Conservation (phyloP, 2,888 invertebrate species). For the Eupeodes luniger region DNA sequence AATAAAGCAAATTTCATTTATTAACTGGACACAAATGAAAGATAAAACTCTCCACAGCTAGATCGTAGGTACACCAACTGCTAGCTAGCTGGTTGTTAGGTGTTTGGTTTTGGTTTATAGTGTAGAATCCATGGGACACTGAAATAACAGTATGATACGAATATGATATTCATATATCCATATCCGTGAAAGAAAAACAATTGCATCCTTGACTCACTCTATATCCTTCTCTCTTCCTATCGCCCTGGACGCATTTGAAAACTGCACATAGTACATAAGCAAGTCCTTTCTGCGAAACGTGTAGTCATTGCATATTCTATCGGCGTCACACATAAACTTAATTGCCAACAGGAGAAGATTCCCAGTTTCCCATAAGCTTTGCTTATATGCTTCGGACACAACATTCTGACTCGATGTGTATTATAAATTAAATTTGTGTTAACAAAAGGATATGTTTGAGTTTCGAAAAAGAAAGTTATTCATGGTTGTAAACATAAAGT, state of each 20-base stretch:
- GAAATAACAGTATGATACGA: background rate
- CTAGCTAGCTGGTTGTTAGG: background rate
- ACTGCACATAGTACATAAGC: conserved; percentile 5
- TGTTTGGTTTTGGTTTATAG: background rate
- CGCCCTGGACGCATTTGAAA: conserved; percentile 9
- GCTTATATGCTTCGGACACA: background rate
- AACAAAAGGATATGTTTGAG: conserved; percentile 33
- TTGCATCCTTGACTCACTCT: conserved; percentile 22
- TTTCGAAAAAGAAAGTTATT: background rate
- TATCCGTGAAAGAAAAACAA: conserved; percentile 44
- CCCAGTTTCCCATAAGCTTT: conserved; percentile 35
- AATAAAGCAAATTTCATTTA: conserved; percentile 59
- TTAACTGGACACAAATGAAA: conserved; percentile 46
- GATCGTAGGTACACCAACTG: background rate
- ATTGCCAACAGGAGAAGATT: conserved; percentile 52
- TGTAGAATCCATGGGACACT: background rate
- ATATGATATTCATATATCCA: conserved; percentile 20
- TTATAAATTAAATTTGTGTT: conserved; percentile 54
- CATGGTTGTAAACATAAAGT: background rate
- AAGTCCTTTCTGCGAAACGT: conserved; percentile 36
- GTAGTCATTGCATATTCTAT: conserved; percentile 50
- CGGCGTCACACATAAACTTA: conserved; percentile 55
- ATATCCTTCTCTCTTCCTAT: background rate
- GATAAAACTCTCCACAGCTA: conserved; percentile 9
- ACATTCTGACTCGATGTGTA: background rate